Evolutionary conservation across 2,797 vertebrate species (phyloP), one percentile per base, ranked within the genome.

Genomic region (Sternarchorhynchus goeldii): DNA sequence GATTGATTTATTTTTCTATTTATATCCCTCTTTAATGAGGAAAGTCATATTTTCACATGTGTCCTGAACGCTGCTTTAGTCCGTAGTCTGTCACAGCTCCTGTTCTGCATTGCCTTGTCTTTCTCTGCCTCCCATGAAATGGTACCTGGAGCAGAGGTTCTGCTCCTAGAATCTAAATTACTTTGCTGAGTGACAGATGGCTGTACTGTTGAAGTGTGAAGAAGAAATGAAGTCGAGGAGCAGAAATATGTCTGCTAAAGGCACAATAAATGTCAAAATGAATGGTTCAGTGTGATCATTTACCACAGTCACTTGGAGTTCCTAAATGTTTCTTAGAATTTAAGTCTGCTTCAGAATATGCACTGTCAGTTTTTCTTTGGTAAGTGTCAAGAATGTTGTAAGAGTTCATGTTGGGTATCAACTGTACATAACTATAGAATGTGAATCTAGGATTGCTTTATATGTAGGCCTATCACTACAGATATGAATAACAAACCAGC

Each of bases 1-100:
- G 79, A 67, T 77, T 50, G 65, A 74, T 81, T 50, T 84, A 91
- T 92, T 93, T 93, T 92, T 92, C 73, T 93, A 92, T 82, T 77
- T 86, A 84, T 69, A 81, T 55, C 41, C 70, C 72, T 57, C 82
- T 85, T 50, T 74, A 76, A 55, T 81, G 79, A 86, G 85, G 57
- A 83, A 80, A 83, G 78, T 72, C 59, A 58, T 72, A 56, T 74
- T 81, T 64, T 82, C 60, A 3, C 58, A 74, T 53, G 56, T 18
- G 25, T 75, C 31, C 53, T 65, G 59, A 81, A 39, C 58, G 50
- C 76, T 79, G 81, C 81, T 78, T 78, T 59, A 68, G 63, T 56
- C 75, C 14, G 41, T 68, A 74, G 50, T 84, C 59, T 84, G 79
- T 79, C 70, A 69, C 53, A 8, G 67, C n/a, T 18, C 65, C n/a